phyloP scores from a whole-genome alignment of 2,888 invertebrate genomes.

The Didymodactylos carnosus region DNA sequence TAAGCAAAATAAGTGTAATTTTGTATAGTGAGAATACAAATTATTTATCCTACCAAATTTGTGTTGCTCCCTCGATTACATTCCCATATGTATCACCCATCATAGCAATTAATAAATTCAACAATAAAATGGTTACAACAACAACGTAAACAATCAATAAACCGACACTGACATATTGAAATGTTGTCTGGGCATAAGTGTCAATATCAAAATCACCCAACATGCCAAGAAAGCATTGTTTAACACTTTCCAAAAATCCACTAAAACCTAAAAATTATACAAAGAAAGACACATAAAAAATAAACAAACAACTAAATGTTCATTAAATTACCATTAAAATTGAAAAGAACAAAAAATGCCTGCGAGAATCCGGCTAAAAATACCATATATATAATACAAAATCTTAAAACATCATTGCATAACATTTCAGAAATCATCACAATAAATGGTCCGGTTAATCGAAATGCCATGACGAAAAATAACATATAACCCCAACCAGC shows the following conservation, averaged over 20 bases:
- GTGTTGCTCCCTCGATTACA: constrained; percentile 51
- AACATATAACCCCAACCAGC: background rate
- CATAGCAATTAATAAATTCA: constrained; percentile 97
- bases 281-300: no score
- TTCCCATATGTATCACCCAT: constrained; percentile 98
- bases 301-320: background rate
- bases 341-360: constrained; percentile 40
- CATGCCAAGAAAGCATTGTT: background rate
- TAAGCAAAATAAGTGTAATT: no score
- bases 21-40: background rate
- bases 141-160: constrained; percentile 69
- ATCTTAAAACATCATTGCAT: constrained; percentile 76
- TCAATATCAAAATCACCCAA: background rate
- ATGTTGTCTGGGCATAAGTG: background rate
- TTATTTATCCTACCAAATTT: background rate
- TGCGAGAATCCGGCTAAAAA: constrained; percentile 94
- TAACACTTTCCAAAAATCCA: background rate
- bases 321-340: background rate
- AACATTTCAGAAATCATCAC: constrained; percentile 98
- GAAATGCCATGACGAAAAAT: background rate
- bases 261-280: background rate
- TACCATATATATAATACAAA: constrained; percentile 83
- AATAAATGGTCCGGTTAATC: constrained; percentile 63
- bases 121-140: constrained; percentile 73
- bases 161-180: background rate